Base-by-base conservation (phyloP, 2,888 invertebrate genomes). In the Spisula subtruncata region DNA sequence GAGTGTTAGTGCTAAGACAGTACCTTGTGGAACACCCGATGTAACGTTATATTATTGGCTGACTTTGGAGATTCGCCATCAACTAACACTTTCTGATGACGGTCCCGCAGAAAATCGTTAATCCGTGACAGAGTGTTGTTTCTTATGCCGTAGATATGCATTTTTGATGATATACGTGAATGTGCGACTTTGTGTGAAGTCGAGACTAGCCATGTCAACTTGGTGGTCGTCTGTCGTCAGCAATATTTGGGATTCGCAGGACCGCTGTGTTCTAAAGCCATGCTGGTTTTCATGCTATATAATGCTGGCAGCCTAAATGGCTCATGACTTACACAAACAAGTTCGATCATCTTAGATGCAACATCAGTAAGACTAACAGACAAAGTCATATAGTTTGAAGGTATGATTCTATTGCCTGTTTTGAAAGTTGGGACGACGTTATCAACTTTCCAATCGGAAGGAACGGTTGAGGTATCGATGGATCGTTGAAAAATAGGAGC, bases 201-300 rank as follows among this genome's bases (percentile, higher is more conserved):
- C 89, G 29, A 86, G 75, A 16, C 86, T 81, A 32, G 85, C 46
- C 81, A 75, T 82, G 32, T 86, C 75, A 20, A 83, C 80, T 46
- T 81, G 83, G 1, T 75, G 66, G 54, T 54, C 54, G 20, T 54
- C 54, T 14, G 54, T 54, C 14, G 54, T 12, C 54, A 54, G 14
- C 54, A 54, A 12, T 14, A 54, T 4, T 12, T 54, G 54, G 1
- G 54, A 54, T 54, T 54, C 54, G 14, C 32, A 88, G 12, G 83
- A 87, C 20, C 75, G 35, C 1, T 87, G 83, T 18, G 56, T 54
- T n/a, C 82, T 51, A n/a, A 83, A 83, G 2, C 87, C 87, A 35
- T 82, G 87, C 48, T 85, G 88, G 51, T 88, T 88, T 48, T 85
- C 88, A 54, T 18, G 54, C 2, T 8, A 20, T 14, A 54, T 54